Base-by-base conservation (phyloP, 2,888 invertebrate species). In the Rotaria magnacalcarata region DNA sequence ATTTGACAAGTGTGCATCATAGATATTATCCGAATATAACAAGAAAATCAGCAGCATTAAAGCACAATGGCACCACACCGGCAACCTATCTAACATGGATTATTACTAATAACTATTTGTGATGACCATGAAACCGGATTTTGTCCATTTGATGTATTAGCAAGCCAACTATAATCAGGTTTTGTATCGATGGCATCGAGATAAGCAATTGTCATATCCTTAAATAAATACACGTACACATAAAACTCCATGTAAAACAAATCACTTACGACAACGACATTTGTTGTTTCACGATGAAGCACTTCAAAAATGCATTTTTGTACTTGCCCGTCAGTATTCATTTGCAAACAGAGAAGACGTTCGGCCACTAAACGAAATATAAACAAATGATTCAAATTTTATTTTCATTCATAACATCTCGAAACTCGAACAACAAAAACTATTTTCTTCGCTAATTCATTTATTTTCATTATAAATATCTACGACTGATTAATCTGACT, bases 221-320 rank as follows among this genome's bases (percentile, higher is more conserved):
- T 19, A 67, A 67, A 34, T 10, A 56, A 21, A 56, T 21, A 56
- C 21, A 56, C 7, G 8, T 56, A 21, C 7, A 56, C 21, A 24
- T 21, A 56, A 56, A 56, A 10, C 21, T 56, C 24, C 1, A 56
- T 21, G n/a, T 2, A 0, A 60, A n/a, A 27, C 14, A 27, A 21
- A 21, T 43, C 24, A 47, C 80, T 43, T 80, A 80, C 80, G 2
- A 80, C 80, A 47, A 80, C 47, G 27, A 86, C 21, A 60, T 86
- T 86, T 16, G 50, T 80, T 27, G 85, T 34, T 60, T 86, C 86
- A 27, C 86, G 43, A 80, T 86, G 85, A 27, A 86, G 58, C 21
- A 86, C 86, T 85, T 86, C 86, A 6, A 84, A 43, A 50, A 86
- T 85, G 41, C 85, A 86, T 47, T 85, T 85, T 34, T 86, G 47